Evolutionary conservation across 2,888 invertebrate species (phyloP), one percentile per base, ranked within the genome.

Genomic region (Erebia ligea): DNA sequence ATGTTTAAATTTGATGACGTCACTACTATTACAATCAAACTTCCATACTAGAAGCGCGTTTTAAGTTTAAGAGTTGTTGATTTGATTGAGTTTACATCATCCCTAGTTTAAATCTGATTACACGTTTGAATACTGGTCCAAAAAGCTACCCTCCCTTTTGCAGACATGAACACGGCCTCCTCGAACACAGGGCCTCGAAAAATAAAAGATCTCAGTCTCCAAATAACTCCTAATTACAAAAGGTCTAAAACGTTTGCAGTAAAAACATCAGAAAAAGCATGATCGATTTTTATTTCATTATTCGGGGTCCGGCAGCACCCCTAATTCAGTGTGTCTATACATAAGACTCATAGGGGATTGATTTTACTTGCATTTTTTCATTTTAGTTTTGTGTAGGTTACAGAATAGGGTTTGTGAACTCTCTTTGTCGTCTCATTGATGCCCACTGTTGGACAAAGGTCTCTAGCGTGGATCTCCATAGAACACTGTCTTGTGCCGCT

Each of bases 251-350:
- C 19, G 61, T 21, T 61, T 19, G 45, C 40, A 42, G 45, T 25
- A 61, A 61, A 61, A 61, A 19, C 45, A 61, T 61, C 61, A 48
- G 45, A 61, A 42, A 42, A 19, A 56, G 42, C 61, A 61, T 11
- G 21, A 1, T 61, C 45, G 61, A 45, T 42, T 19, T 61, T 61
- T 48, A 61, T 61, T 61, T 17, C 45, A 45, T 61, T 61, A 61
- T 13, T 11, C 1, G 21, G 21, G 11, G 57, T 25, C 13, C 25
- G 15, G 25, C 10, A 42, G 40, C 42, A 40, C 42, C 42, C 42
- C 17, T 17, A 4, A 17, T 45, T 19, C 61, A 61, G 11, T 13
- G 19, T 6, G 6, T 21, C 45, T 61, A 1, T 61, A 45, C 9
- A 15, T 17, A 17, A 2, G 2, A 1, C 10, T 2, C 10, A 19